These are phyloP conservation scores for Ammospiza nelsoni DNA, from an alignment of 2,113 vertebrate genomes.

Conservation along the genomic window DNA sequence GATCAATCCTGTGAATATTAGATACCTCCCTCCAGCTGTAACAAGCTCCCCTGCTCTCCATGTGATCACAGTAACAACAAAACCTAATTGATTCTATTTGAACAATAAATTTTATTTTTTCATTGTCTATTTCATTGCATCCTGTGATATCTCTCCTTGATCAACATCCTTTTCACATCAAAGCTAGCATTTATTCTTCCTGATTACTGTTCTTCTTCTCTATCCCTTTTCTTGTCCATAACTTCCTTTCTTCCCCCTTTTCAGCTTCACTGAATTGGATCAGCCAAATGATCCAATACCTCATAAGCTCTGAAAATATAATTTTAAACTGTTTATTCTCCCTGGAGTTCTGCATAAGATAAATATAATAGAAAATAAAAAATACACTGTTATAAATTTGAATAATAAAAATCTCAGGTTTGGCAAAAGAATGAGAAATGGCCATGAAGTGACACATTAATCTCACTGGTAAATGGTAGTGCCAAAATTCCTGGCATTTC, in stretches of 20 bases:
- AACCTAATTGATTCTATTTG: not conserved
- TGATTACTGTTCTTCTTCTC: not conserved
- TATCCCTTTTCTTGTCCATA: not conserved
- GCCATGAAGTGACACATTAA: not conserved
- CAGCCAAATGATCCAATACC: not conserved
- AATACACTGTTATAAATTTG: not conserved
- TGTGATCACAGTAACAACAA: not conserved
- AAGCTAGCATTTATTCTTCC: not conserved
- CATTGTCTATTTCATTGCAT: not conserved
- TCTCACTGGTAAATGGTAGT: not conserved
- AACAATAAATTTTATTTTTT: not conserved
- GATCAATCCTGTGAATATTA: not conserved
- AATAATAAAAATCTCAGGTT: not conserved
- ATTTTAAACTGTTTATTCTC: not conserved
- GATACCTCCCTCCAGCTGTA: not conserved
- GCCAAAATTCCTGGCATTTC: not conserved
- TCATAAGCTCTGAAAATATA: not conserved
- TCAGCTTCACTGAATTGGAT: not conserved
- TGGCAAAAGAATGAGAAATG: not conserved
- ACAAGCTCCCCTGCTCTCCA: not conserved
- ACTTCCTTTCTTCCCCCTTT: not conserved
- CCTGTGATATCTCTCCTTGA: not conserved
- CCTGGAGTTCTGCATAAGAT: not conserved
- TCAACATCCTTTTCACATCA: not conserved
- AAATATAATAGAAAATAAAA: not conserved